Evolutionary conservation across 1,140 invertebrate species (phyloP).

Genomic region (Temnothorax nylanderi): DNA sequence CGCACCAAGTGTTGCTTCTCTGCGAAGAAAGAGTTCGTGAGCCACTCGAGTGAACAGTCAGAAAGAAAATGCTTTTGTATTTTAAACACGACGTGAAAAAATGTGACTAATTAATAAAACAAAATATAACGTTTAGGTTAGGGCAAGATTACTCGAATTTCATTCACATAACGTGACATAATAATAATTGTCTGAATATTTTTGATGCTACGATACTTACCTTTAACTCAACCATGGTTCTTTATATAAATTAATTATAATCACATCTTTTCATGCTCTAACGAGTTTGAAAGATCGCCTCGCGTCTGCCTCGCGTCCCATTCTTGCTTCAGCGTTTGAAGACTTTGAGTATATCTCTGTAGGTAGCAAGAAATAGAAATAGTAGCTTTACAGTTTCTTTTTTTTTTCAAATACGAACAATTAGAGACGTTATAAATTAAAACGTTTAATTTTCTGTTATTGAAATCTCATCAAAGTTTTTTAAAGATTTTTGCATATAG

Average conservation of each 20-base stretch:
- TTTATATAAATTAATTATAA: background rate
- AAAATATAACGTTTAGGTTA: background rate
- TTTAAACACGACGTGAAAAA: background rate
- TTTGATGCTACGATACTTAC: background rate
- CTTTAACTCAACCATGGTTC: conserved; percentile 21
- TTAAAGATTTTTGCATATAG: no score
- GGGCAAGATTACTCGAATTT: background rate
- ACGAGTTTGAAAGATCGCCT: background rate
- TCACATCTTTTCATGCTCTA: background rate
- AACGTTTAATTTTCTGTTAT: no score
- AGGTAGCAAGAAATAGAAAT: no score
- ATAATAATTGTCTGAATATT: background rate
- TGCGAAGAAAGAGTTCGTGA: background rate
- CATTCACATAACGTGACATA: background rate
- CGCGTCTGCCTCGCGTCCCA: background rate
- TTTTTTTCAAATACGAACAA: no score
- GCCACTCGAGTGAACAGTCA: background rate
- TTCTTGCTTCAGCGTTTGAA: no score
- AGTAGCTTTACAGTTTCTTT: no score
- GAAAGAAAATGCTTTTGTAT: background rate
- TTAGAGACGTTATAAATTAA: no score
- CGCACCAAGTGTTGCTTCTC: conserved; percentile 61
- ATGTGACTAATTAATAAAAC: background rate
- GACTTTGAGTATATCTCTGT: no score
- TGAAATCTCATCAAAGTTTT: no score